Evolutionary conservation across 1,140 invertebrate species (phyloP).

Genomic region (Pinna nobilis): DNA sequence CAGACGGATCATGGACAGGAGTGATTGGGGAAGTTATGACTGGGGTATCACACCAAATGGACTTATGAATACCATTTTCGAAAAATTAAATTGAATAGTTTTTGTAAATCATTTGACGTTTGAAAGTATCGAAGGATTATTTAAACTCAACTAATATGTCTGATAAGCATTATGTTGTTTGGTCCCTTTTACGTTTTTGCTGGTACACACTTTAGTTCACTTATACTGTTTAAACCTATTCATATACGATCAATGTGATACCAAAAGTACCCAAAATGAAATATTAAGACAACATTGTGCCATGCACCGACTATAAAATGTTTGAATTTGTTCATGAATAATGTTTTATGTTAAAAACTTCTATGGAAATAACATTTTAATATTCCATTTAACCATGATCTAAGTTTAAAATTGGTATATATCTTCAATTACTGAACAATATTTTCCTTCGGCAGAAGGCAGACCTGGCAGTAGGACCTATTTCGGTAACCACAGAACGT

Average conservation of each 20-base stretch:
- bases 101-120: slow-evolving; percentile 1
- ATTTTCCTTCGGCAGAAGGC: too few species aligned
- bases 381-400: too few species aligned
- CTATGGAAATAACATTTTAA: too few species aligned
- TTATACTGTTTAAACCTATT: not conserved
- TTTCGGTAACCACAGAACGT: slow-evolving; percentile 54
- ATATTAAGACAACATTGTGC: not conserved
- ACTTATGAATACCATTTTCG: not conserved
- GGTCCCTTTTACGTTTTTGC: too few species aligned
- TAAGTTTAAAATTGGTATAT: too few species aligned
- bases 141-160: not conserved
- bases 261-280: not conserved
- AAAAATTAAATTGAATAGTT: not conserved
- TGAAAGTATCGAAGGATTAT: not conserved
- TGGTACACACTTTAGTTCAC: not conserved
- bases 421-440: too few species aligned
- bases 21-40: slow-evolving; percentile 50
- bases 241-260: not conserved
- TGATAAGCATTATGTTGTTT: not conserved
- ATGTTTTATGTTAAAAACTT: not conserved
- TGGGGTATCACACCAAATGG: slow-evolving; percentile 42
- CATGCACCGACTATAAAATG: not conserved
- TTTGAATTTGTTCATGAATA: not conserved
- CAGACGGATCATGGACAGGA: slow-evolving; percentile 55
- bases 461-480: slow-evolving; percentile 48